These are phyloP conservation scores for Brachionus rubens DNA, from an alignment of 1,140 invertebrate species.

Conservation along the genomic window DNA sequence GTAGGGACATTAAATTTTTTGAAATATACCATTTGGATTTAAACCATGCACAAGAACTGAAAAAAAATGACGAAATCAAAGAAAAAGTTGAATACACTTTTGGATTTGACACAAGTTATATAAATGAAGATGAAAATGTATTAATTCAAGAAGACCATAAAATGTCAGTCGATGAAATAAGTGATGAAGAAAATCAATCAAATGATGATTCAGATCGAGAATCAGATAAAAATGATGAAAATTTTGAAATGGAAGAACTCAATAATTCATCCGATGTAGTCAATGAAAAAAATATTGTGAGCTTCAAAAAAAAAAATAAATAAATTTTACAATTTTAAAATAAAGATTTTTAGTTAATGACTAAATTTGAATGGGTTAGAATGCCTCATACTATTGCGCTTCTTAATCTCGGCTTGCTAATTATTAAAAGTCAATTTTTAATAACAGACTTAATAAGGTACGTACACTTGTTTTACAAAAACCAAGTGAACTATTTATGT, in stretches of 20 bases:
- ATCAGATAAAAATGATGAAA: not conserved
- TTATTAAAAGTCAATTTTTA: constrained; percentile 35
- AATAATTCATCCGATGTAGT: not conserved
- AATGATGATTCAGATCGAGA: constrained; percentile 3
- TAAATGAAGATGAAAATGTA: not conserved
- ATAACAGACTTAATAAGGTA: constrained; percentile 42
- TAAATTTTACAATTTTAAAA: not conserved
- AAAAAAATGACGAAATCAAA: not conserved
- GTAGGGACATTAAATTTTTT: constrained; percentile 10
- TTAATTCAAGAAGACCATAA: not conserved
- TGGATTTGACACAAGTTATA: not conserved
- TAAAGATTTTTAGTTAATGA: constrained; percentile 13
- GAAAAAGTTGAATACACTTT: not conserved
- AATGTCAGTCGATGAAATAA: not conserved
- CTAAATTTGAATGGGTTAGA: constrained; percentile 42
- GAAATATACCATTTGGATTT: constrained; percentile 29
- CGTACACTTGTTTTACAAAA: not conserved
- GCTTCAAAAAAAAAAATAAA: not conserved
- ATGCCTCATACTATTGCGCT: constrained; percentile 37
- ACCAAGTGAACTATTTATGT: no score
- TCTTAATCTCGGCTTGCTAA: constrained; percentile 13
- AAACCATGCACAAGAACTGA: not conserved
- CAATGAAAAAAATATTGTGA: not conserved
- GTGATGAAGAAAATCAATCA: not conserved
- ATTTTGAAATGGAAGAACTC: not conserved